Evolutionary conservation across 2,113 vertebrate species (phyloP).

Genomic region (Hippocampus zosterae): DNA sequence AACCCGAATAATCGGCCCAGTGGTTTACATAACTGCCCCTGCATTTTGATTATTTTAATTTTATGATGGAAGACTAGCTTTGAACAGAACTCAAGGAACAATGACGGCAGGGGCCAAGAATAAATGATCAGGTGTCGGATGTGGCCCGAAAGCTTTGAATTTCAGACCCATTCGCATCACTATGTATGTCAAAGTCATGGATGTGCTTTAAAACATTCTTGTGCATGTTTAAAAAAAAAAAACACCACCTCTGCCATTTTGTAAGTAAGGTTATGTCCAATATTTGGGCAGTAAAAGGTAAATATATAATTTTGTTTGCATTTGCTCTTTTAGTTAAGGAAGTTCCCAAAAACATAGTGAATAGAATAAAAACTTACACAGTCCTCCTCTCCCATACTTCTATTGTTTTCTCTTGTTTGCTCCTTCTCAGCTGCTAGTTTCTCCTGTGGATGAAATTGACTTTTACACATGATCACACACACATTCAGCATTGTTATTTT

Average conservation of each 20-base stretch:
- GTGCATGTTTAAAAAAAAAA: background rate
- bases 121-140: too few species aligned
- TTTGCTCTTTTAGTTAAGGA: background rate
- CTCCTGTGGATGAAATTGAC: constrained; percentile 51
- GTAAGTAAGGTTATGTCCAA: background rate
- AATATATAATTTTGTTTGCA: background rate
- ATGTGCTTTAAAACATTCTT: background rate
- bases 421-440: constrained; percentile 45
- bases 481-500: background rate
- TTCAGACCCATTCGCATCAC: too few species aligned
- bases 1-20: background rate
- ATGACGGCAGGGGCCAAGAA: background rate
- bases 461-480: constrained; percentile 5
- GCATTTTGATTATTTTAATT: background rate
- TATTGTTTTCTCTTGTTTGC: constrained; percentile 24
- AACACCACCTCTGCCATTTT: background rate
- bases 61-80: background rate
- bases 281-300: background rate
- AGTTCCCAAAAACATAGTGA: background rate
- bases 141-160: too few species aligned
- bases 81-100: background rate
- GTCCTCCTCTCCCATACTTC: constrained; percentile 62
- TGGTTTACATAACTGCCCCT: background rate
- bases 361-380: constrained; percentile 44
- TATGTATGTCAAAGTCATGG: too few species aligned